Evolutionary conservation across 1,140 invertebrate genomes (phyloP).

Genomic region (Globodera ellingtonae): DNA sequence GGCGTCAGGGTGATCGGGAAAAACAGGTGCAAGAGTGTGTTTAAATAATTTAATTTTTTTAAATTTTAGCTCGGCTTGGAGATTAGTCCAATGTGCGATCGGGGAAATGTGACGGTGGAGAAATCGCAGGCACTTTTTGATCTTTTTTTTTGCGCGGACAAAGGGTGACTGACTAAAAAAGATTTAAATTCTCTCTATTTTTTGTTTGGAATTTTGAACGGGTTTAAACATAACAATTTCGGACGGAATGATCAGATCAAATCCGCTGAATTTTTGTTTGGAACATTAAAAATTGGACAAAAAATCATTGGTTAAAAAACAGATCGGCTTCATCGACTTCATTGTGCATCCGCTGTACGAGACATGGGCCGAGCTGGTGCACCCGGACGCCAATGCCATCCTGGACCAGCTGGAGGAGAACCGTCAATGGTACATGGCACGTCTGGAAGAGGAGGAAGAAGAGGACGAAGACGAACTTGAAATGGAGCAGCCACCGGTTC

Average conservation of each 20-base stretch:
- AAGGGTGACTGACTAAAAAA: constrained; percentile 4
- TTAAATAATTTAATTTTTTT: neutral
- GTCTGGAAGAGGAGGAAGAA: constrained; percentile 47
- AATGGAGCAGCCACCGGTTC: neutral
- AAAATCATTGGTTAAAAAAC: too few relatives aligned
- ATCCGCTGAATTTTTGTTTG: too few relatives aligned
- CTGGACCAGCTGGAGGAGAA: constrained; percentile 96
- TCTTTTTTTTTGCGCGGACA: neutral
- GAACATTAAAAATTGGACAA: too few relatives aligned
- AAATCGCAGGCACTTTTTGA: constrained; percentile 79
- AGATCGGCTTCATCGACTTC: constrained; percentile 98
- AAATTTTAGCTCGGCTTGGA: constrained; percentile 72
- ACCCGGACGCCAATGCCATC: constrained; percentile 96
- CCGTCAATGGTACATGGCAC: constrained; percentile 82
- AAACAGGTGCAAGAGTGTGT: constrained; percentile 65
- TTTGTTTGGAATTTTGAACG: constrained; percentile 24
- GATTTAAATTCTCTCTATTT: constrained; percentile 32
- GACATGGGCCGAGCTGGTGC: constrained; percentile 97
- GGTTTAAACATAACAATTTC: too few relatives aligned
- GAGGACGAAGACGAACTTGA: neutral
- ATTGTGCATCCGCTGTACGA: constrained; percentile 99
- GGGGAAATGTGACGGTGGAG: constrained; percentile 90
- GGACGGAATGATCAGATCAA: too few relatives aligned
- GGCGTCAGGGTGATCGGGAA: constrained; percentile 90
- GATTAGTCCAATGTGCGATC: constrained; percentile 95